Evolutionary conservation across 2,797 vertebrate genomes (phyloP), one percentile per base, ranked within the genome.

Genomic region (Helarctos malayanus): DNA sequence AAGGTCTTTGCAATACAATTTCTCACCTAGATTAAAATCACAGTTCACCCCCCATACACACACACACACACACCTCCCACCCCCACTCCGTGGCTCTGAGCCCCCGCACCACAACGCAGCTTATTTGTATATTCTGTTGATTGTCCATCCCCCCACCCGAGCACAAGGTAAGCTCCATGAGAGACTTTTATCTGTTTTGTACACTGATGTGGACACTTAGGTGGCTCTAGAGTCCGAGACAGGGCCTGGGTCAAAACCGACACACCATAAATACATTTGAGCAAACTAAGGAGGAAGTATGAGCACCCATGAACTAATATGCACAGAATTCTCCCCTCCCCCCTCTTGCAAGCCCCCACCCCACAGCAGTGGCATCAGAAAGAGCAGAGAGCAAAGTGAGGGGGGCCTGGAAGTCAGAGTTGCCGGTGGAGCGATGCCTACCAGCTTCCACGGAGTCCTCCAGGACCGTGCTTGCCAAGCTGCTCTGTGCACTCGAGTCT

Each of bases 41-140:
- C 13, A n/a, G 7, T 25, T 47, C 32, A 52, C 16, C 15, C 15
- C 29, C 61, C 61, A 6, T 21, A 27, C 57, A 19, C 57, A 59
- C 57, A 65, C 29, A n/a, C 16, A 54, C 21, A 9, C 56, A 23
- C 23, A 9, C 71, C 15, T 18, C 18, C 82, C 12, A 7, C 5
- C 13, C 76, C 71, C 47, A 21, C 7, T 9, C 56, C 57, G 4
- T 0, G 7, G 68, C 52, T 11, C 29, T 38, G 2, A 10, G 59
- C 21, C 5, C 81, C 49, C 5, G 2, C 0, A 35, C 47, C 49
- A 21, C 73, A 1, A 6, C 1, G 5, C 18, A 35, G 10, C 14
- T 47, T 6, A 1, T 3, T 13, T 5, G 0, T 1, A 16, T 7
- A 0, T 16, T 78, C n/a, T 25, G 10, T 2, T 0, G n/a, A 9